Conservation (phyloP, 2,888 invertebrate genomes). For the Antheraea yamamai region DNA sequence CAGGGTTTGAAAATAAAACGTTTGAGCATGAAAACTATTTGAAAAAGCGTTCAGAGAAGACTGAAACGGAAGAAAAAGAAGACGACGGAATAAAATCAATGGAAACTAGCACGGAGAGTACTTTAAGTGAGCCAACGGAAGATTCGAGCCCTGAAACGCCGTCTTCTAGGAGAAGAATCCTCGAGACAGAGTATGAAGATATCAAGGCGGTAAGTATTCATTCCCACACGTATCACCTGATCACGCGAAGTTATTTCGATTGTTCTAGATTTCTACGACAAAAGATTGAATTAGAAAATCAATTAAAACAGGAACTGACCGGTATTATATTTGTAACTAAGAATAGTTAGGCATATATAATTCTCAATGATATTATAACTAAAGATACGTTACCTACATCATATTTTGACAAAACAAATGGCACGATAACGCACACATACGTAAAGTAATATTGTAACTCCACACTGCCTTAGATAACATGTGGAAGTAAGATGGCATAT, state of each 20-base stretch:
- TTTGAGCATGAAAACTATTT: constrained; percentile 76
- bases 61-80: constrained; percentile 48
- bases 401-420: no score
- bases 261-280: not conserved
- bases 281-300: not conserved
- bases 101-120: constrained; percentile 76
- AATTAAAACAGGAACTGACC: not conserved
- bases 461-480: no score
- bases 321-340: not conserved
- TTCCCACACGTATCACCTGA: constrained; percentile 11
- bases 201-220: constrained; percentile 65
- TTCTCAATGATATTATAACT: no score
- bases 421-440: no score
- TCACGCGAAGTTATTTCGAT: constrained; percentile 15
- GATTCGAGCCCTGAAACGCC: constrained; percentile 71
- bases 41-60: constrained; percentile 70
- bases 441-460: no score
- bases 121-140: constrained; percentile 68
- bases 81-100: constrained; percentile 67
- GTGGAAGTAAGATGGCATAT: no score
- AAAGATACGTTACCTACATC: no score
- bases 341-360: no score
- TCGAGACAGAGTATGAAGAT: constrained; percentile 69
- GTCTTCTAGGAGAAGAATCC: constrained; percentile 58
- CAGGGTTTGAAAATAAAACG: constrained; percentile 76